Base-by-base conservation (phyloP, 2,797 vertebrate species). In the Pseudochromis fuscus region DNA sequence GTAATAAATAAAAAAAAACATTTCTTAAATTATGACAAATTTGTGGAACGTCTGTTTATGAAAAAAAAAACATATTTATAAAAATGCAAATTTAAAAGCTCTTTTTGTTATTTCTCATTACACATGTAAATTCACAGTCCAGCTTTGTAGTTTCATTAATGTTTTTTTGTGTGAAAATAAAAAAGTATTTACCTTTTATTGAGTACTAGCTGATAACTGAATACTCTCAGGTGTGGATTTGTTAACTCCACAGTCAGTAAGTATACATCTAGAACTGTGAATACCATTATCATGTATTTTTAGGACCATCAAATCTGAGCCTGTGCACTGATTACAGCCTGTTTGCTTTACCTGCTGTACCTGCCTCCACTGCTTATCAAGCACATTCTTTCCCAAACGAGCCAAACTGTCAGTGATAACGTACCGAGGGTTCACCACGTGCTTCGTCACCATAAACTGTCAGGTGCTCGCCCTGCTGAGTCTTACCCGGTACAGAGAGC, bases 321-420 rank as follows among this genome's bases (percentile, higher is more conserved):
- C 58, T 40, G 19, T 51, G 13, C 63, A 8, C 56, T 50, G 55
- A 70, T 72, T 72, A 31, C 21, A 25, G 33, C 31, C 19, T 79
- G 58, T 90, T 87, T 78, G 67, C 68, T 69, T 42, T 75, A 64
- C 70, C 51, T 75, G 60, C 64, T 66, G 31, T 72, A 75, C 75
- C 71, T 68, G 80, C 48, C 10, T 46, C 11, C 3, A 1, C 19
- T 81, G 77, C 83, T 87, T 85, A 87, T 84, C 88, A 27, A 57
- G 66, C 81, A 79, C 90, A 85, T 91, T 89, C 81, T 57, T 80
- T 7, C 2, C 79, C 67, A 64, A 51, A 73, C 62, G 52, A 67
- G 49, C 16, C 64, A 30, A 16, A 25, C 31, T 23, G n/a, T n/a
- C 59, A 56, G 56, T 19, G 83, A 88, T 83, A 85, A 83, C 19